Evolutionary conservation across 2,113 vertebrate species (phyloP), one percentile per base, ranked within the genome.

Genomic region (Plecturocebus donacophilus): DNA sequence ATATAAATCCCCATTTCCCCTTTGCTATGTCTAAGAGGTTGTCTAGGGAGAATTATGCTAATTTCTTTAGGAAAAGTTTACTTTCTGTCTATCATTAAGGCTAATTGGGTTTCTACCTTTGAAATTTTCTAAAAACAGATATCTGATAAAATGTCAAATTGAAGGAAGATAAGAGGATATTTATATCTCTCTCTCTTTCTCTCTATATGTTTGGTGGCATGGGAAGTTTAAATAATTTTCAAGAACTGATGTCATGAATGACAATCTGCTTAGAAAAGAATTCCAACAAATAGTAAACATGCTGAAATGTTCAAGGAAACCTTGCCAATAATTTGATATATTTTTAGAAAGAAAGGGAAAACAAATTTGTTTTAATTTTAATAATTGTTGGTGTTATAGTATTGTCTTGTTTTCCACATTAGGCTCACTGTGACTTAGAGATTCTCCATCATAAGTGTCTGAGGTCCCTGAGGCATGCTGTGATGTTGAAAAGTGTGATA

Each of bases 81-180:
- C 30, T 32, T 64, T 79, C 19, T 87, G 38, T 52, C 58, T 94
- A 27, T 81, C 42, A 75, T 61, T 58, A 88, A 64, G 2, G 40
- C 25, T 8, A 88, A 42, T 79, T 93, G 82, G 5, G 20, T 70
- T 91, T 89, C 27, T 76, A 52, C 8, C 9, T 85, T 73, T 54
- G 25, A 20, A 76, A 35, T 92, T 76, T 82, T 47, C 42, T 79
- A 68, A 85, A 76, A 73, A 86, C 11, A 93, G 12, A 45, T 88
- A 84, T 93, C 95, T 86, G 68, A 45, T 88, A 38, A 91, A 93
- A 80, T 35, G 38, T 75, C 56, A 13, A 76, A 68, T 10, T 61
- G 35, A 73, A 87, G 32, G 25, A 80, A 81, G 66, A 87, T 61
- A 76, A 83, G 91, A 80, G 71, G 14, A 23, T 25, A 71, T 38